A percentile compares a stretch with the other conserved stretches of the same genome.
These are phyloP conservation scores for Cylloceria caligata DNA, from an alignment of 2,888 invertebrate species.

Conservation along the genomic window DNA sequence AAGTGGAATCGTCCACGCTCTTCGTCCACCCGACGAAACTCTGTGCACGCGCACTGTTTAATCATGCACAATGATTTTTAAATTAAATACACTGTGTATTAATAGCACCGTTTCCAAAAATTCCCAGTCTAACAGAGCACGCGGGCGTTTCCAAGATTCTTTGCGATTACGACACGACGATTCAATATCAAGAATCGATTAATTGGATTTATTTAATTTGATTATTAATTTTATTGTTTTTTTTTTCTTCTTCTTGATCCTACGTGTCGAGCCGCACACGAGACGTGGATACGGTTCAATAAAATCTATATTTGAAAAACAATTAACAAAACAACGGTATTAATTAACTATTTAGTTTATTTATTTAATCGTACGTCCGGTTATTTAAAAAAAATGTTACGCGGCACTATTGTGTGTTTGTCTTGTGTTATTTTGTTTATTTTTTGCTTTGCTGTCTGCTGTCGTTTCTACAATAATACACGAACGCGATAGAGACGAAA, in stretches of 20 bases:
- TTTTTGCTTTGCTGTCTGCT: conserved; percentile 44
- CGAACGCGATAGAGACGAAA: conserved; percentile 53
- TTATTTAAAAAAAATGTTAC: conserved; percentile 73
- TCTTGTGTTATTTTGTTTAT: conserved; percentile 52
- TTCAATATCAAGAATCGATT: conserved; percentile 79
- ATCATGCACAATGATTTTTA: not conserved
- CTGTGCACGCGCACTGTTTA: not conserved
- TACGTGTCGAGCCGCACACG: conserved; percentile 19
- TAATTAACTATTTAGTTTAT: conserved; percentile 76
- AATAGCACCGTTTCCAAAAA: conserved; percentile 71
- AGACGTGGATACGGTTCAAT: conserved; percentile 71
- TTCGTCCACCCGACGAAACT: conserved; percentile 10
- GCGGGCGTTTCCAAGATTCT: conserved; percentile 42
- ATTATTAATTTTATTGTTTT: not conserved
- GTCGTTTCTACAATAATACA: conserved; percentile 56
- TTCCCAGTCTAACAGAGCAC: conserved; percentile 64
- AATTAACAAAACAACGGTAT: conserved; percentile 83
- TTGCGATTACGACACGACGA: conserved; percentile 39
- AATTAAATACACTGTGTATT: conserved; percentile 59
- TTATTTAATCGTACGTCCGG: conserved; percentile 48
- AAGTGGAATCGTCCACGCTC: conserved; percentile 17
- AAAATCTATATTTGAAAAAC: conserved; percentile 83
- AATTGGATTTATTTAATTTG: not conserved
- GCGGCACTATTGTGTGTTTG: conserved; percentile 76
- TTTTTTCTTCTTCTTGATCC: conserved; percentile 17